Base-by-base conservation (phyloP, 2,113 vertebrate genomes). In the Callaeas wilsoni region DNA sequence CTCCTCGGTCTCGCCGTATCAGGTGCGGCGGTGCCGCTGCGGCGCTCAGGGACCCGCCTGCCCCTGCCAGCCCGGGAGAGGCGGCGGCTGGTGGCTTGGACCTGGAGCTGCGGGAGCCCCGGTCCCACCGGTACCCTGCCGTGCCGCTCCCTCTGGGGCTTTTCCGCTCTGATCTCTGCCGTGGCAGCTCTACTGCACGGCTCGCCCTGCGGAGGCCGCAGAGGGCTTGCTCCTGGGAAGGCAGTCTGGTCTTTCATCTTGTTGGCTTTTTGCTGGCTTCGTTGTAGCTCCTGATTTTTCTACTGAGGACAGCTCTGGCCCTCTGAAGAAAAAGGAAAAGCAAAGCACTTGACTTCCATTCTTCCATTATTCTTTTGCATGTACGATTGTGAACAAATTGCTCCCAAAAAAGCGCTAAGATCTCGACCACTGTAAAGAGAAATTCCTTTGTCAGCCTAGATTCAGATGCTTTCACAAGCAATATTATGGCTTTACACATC, bases 31-130 rank as follows among this genome's bases (percentile, higher is more conserved):
- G 50, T 27, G 50, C 52, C 50, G 60, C 59, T 25, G 83, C 82
- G 7, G 70, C 60, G 42, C 55, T 65, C 49, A 2, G 63, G 81
- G 88, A 84, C 96, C 97, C 97, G 30, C 97, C 97, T 83, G 91
- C 65, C 65, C 74, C 67, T 41, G 37, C 42, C 46, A 84, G 33
- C 19, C 44, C 39, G 46, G 65, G 22, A 46, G 39, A 39, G 55
- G 33, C 53, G 46, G 37, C 9, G 55, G 73, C 63, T 7, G 37
- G 1, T 4, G 50, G 27, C 27, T 1, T 42, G 41, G 12, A 44
- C 21, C 59, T 11, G 78, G 1, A 25, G 82, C 49, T 16, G 71
- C n/a, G 42, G 76, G n/a, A 76, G 30, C 69, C 39, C 37, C 29
- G 23, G 32, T 19, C 7, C 32, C 92, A 0, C 6, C n/a, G 32